Evolutionary conservation across 1,140 invertebrate species (phyloP), one percentile per base, ranked within the genome.

Genomic region (Wasmannia auropunctata): DNA sequence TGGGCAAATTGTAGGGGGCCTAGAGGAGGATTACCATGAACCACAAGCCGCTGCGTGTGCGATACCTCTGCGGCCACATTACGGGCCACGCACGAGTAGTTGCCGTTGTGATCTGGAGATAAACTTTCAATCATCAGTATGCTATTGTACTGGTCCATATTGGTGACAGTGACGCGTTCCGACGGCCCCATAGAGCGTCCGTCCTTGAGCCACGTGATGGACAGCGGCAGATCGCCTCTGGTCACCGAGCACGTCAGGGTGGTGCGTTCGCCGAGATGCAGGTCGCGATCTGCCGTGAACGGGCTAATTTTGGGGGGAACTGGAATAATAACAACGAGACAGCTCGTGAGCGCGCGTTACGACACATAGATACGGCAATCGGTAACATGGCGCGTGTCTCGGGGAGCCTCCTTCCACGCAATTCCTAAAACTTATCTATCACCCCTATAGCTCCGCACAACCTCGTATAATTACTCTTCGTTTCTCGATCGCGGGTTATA

Each of bases 221-320:
- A 96, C 88, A 98, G 93, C 14, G 97, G 98, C 56, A 96, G 95
- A 94, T 98, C 97, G 70, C 98, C 98, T 92, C 97, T 97, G 79
- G 97, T 97, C 86, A 98, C 97, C 19, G 97, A 97, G 94, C 97
- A 98, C 76, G 97, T 97, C 70, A 98, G 95, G 54, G 96, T 97
- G 54, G 97, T 97, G 49, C 97, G 96, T 92, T 98, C 97, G 62
- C 97, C 97, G 91, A 98, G 97, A 91, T 98, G 97, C 37, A 97
- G 95, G 87, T 96, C 96, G 84, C 97, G 95, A 91, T 97, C 96
- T 74, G 97, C 96, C 88, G 96, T 96, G 95, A 98, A 97, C 69
- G 97, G 97, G 95, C 97, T 97, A 95, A 98, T 96, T 96, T 97
- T 97, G 88, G 97, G 97, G 89, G 97, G 97, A 95, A 97, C 97